Evolutionary conservation across 2,888 invertebrate species (phyloP).

Genomic region (Deilephila porcellus): DNA sequence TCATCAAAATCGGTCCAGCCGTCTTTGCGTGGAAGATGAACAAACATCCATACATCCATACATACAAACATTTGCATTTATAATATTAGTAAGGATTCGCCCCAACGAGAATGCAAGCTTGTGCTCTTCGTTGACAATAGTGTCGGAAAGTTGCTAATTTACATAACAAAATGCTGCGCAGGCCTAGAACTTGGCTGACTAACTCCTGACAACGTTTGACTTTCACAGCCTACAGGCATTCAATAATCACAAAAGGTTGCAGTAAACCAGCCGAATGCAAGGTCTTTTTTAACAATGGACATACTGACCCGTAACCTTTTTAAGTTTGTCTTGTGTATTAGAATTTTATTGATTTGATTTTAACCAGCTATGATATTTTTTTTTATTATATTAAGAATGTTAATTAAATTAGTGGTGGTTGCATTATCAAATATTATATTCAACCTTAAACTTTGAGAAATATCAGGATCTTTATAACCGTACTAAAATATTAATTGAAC

Average conservation of each 20-base stretch:
- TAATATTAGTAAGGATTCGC: neutral
- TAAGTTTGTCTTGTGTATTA: slow-evolving; percentile 2
- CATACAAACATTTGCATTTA: neutral
- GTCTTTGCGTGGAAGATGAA: too few species aligned
- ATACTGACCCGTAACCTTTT: slow-evolving; percentile 27
- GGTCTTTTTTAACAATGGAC: slow-evolving; percentile 42
- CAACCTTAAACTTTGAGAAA: too few species aligned
- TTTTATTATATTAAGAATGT: neutral
- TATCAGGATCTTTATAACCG: too few species aligned
- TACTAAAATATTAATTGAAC: too few species aligned
- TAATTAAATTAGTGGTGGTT: neutral
- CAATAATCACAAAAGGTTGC: slow-evolving; percentile 46
- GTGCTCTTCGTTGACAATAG: neutral
- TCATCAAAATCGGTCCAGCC: too few species aligned
- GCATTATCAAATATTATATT: too few species aligned
- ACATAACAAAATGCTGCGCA: neutral
- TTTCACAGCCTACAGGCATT: slow-evolving; percentile 52
- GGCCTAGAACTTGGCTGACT: slow-evolving; percentile 2
- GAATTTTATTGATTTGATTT: neutral
- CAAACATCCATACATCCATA: neutral
- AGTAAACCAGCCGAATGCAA: slow-evolving; percentile 56
- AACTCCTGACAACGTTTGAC: slow-evolving; percentile 33
- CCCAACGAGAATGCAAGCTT: neutral
- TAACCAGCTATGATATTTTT: neutral
- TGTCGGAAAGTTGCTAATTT: neutral